phyloP scores from a whole-genome alignment of 2,888 invertebrate species.

The Ditylenchus weischeri region DNA sequence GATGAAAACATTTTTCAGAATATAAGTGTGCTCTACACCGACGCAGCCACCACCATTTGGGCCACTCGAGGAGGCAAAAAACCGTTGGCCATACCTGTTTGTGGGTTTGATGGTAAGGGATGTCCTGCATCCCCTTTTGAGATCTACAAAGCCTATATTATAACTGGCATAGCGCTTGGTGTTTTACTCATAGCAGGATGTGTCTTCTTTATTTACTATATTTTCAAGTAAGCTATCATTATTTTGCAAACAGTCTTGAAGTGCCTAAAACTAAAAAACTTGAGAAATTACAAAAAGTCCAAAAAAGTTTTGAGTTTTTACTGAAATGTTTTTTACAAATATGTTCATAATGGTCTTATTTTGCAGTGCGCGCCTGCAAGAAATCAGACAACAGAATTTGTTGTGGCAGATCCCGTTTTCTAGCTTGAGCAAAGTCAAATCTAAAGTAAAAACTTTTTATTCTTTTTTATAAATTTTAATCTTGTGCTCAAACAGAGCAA shows the following conservation, averaged over 20 bases:
- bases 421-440: conserved; percentile 7
- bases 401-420: conserved; percentile 26
- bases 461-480: no score
- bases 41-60: conserved; percentile 28
- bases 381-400: conserved; percentile 18
- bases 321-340: no score
- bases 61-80: conserved; percentile 17
- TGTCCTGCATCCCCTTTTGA: conserved; percentile 26
- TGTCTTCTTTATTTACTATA: conserved; percentile 1
- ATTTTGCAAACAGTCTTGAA: conserved; percentile 15
- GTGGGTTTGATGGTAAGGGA: conserved; percentile 33
- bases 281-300: no score
- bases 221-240: neutral
- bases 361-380: conserved; percentile 16
- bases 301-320: neutral
- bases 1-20: conserved; percentile 8
- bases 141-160: conserved; percentile 22
- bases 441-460: neutral
- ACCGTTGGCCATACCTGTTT: conserved; percentile 28
- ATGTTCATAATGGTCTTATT: neutral
- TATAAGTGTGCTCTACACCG: conserved; percentile 13
- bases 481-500: no score
- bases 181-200: conserved; percentile 13
- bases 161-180: conserved; percentile 19
- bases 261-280: neutral